phyloP scores from a whole-genome alignment of 2,797 vertebrate species.

The Oophaga sylvatica region DNA sequence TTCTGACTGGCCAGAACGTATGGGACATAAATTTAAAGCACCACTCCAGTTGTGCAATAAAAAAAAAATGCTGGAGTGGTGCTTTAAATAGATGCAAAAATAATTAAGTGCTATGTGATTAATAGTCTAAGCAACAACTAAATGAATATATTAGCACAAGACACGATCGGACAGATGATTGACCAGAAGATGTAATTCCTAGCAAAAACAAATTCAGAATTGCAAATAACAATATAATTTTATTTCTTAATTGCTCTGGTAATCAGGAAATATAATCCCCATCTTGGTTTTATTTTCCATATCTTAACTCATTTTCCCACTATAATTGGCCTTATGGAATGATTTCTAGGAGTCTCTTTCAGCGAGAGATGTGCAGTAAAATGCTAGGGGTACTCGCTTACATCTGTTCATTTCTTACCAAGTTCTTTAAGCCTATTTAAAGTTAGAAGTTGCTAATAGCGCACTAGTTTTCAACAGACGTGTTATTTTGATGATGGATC shows the following conservation, averaged over 20 bases:
- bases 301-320: constrained; percentile 43
- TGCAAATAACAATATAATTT: constrained; percentile 36
- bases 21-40: too few relatives aligned
- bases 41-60: too few relatives aligned
- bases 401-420: constrained; percentile 55
- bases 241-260: constrained; percentile 29
- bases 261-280: constrained; percentile 34
- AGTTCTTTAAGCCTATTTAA: constrained; percentile 55
- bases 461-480: constrained; percentile 60
- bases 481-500: constrained; percentile 62
- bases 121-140: neutral
- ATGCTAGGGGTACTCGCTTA: constrained; percentile 55
- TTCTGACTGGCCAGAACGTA: too few relatives aligned
- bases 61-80: too few relatives aligned
- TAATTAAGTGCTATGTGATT: too few relatives aligned
- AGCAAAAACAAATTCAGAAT: neutral
- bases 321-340: constrained; percentile 47
- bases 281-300: constrained; percentile 47
- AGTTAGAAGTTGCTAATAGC: constrained; percentile 61
- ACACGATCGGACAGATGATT: neutral
- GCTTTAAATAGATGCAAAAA: too few relatives aligned
- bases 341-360: constrained; percentile 33
- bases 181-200: neutral
- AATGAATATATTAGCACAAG: neutral
- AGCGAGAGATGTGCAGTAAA: constrained; percentile 44